phyloP scores from a whole-genome alignment of 2,888 invertebrate genomes.

The Melolontha melolontha region DNA sequence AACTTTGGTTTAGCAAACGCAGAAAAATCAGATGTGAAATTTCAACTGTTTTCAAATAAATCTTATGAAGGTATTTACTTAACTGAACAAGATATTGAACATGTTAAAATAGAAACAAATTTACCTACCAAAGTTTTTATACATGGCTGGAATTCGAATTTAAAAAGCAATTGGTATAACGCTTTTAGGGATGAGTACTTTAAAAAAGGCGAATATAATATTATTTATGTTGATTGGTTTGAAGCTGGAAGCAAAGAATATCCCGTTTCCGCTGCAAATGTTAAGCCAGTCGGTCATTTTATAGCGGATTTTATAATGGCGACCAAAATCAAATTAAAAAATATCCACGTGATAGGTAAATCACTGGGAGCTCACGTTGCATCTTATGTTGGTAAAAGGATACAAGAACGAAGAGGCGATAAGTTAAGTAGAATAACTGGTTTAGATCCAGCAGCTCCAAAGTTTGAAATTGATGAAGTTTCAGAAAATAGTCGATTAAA shows the following conservation, averaged over 20 bases:
- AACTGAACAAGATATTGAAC: constrained; percentile 48
- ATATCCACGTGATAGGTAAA: constrained; percentile 66
- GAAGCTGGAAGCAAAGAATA: constrained; percentile 54
- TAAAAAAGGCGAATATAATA: constrained; percentile 62
- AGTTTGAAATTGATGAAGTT: constrained; percentile 51
- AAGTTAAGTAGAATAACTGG: constrained; percentile 65
- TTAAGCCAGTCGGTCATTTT: constrained; percentile 63
- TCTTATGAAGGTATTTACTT: constrained; percentile 45
- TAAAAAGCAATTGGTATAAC: constrained; percentile 60
- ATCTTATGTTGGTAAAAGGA: constrained; percentile 56
- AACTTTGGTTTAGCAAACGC: constrained; percentile 53
- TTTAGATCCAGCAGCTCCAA: constrained; percentile 66
- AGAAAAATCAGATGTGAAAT: constrained; percentile 49
- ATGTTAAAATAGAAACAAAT: constrained; percentile 45
- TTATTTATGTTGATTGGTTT: constrained; percentile 66
- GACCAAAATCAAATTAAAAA: constrained; percentile 57
- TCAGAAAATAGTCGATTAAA: constrained; percentile 59
- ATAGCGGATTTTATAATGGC: constrained; percentile 62
- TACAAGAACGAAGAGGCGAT: constrained; percentile 52
- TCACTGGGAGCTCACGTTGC: constrained; percentile 64
- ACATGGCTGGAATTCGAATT: constrained; percentile 67
- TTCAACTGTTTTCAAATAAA: constrained; percentile 51
- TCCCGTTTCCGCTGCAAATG: constrained; percentile 64
- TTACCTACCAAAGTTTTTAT: constrained; percentile 64
- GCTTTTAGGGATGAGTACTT: constrained; percentile 64